A percentile compares a stretch with the other conserved stretches of the same genome.
Conservation (phyloP, 2,797 vertebrate genomes). For the Chromis chromis region DNA sequence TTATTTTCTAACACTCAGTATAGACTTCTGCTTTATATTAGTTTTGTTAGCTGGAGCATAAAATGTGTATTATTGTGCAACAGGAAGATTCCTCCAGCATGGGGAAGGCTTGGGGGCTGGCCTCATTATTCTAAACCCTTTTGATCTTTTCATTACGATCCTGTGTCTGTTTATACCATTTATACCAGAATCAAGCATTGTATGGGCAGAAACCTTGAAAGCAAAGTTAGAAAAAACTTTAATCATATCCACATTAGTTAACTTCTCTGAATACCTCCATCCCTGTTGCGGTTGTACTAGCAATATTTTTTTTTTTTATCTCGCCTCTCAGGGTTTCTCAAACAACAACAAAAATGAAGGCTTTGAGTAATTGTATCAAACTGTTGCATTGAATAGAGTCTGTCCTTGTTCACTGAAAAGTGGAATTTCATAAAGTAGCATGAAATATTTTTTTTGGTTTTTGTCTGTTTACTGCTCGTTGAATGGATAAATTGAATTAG, state of each 20-base stretch:
- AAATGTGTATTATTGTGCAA: too few relatives aligned
- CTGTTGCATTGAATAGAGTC: background rate
- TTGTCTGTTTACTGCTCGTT: background rate
- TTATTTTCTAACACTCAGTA: too few relatives aligned
- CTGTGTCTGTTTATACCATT: too few relatives aligned
- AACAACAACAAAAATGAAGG: background rate
- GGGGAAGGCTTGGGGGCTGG: too few relatives aligned
- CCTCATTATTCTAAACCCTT: too few relatives aligned
- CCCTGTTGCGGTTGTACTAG: too few relatives aligned
- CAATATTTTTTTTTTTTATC: background rate
- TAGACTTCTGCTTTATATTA: too few relatives aligned
- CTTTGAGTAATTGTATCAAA: background rate
- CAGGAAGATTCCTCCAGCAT: too few relatives aligned
- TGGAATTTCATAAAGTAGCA: background rate
- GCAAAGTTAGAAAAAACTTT: background rate
- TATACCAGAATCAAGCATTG: background rate
- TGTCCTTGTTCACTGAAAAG: slow-evolving; percentile 5
- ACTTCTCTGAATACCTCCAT: background rate
- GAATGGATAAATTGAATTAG: background rate
- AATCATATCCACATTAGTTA: background rate
- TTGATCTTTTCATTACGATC: too few relatives aligned
- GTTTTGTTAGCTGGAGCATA: too few relatives aligned
- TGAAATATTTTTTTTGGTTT: background rate
- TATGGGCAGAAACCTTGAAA: background rate
- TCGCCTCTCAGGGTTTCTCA: background rate